These are phyloP conservation scores for Corvus cornix DNA, from an alignment of 2,113 vertebrate genomes.

Conservation along the genomic window DNA sequence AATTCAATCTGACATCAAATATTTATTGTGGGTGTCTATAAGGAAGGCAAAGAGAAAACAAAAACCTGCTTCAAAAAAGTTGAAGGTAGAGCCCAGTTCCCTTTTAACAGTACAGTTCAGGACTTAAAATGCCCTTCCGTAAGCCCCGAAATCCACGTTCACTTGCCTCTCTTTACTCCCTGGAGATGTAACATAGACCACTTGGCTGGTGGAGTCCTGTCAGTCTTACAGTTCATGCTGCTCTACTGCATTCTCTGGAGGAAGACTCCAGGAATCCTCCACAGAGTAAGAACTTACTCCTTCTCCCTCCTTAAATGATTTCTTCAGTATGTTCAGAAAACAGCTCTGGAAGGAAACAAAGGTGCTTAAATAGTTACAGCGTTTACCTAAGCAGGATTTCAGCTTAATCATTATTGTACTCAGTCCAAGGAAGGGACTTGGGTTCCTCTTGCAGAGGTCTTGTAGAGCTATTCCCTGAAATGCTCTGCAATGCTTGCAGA, in stretches of 20 bases:
- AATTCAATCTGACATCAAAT: constrained; percentile 43
- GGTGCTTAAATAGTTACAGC: neutral
- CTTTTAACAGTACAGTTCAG: neutral
- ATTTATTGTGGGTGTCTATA: constrained; percentile 15
- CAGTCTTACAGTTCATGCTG: neutral
- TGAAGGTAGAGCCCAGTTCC: neutral
- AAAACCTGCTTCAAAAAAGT: neutral
- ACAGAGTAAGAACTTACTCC: neutral
- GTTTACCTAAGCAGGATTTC: neutral
- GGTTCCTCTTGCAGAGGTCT: neutral
- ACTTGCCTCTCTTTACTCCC: neutral
- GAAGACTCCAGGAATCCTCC: neutral
- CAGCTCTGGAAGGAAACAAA: neutral
- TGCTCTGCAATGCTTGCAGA: neutral
- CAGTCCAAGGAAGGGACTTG: neutral
- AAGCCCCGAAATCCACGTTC: neutral
- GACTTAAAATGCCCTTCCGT: neutral
- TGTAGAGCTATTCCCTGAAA: neutral
- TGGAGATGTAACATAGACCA: neutral
- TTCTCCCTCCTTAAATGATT: neutral
- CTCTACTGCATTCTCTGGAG: neutral
- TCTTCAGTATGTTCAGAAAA: neutral
- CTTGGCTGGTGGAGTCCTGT: neutral
- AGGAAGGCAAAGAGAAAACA: constrained; percentile 2
- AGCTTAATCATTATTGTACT: neutral